Conservation (phyloP, 2,888 invertebrate species). For the Lucinisca nassula region DNA sequence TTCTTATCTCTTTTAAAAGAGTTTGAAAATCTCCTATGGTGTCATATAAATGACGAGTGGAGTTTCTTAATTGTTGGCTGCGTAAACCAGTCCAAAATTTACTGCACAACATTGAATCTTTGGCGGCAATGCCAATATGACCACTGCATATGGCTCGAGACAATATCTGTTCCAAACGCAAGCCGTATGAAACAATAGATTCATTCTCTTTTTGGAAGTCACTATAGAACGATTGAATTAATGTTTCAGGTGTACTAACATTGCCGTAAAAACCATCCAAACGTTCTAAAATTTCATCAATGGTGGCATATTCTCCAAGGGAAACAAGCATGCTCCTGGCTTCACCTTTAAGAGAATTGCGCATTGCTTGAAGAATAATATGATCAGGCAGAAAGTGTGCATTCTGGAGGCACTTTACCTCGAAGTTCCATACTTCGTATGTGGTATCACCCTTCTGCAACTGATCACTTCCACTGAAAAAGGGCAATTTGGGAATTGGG, state of each 20-base stretch:
- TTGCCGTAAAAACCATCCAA: background rate
- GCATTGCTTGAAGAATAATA: background rate
- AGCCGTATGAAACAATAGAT: too few relatives aligned
- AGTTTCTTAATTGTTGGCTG: too few relatives aligned
- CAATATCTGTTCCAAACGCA: too few relatives aligned
- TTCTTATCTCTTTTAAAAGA: background rate
- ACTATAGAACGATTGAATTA: background rate
- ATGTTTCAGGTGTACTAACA: background rate
- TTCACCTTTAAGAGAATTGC: background rate
- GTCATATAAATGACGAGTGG: too few relatives aligned
- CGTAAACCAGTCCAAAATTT: too few relatives aligned
- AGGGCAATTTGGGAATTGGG: too few relatives aligned
- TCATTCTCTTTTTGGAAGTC: background rate
- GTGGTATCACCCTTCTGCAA: background rate
- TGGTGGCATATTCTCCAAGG: background rate
- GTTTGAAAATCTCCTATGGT: too few relatives aligned
- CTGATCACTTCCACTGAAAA: too few relatives aligned
- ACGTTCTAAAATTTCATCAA: background rate
- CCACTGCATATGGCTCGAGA: background rate
- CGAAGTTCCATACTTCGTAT: background rate
- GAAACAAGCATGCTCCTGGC: background rate
- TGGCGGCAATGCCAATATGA: background rate
- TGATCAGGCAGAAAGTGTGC: background rate
- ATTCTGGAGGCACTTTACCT: background rate
- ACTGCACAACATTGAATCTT: background rate